These are phyloP conservation scores for Chaetophractus vellerosus DNA, from an alignment of 2,797 vertebrate genomes.

Conservation along the genomic window DNA sequence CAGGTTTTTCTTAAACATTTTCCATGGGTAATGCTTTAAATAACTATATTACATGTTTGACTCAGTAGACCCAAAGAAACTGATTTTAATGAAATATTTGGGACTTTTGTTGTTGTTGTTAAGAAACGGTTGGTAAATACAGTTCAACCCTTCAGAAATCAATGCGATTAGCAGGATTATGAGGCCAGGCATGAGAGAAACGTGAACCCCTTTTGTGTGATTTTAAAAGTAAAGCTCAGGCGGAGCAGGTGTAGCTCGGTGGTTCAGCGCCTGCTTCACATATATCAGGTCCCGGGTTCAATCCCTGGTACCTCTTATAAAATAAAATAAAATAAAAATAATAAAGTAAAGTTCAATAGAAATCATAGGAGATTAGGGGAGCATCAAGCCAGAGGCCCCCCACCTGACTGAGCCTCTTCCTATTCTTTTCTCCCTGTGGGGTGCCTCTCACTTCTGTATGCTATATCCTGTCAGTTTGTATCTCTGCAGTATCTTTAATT, in stretches of 20 bases:
- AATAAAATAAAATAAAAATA: no score
- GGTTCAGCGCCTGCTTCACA: no score
- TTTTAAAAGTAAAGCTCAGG: not conserved
- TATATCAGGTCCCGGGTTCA: no score
- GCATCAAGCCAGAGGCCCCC: not conserved
- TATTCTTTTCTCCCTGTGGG: not conserved
- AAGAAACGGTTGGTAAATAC: constrained; percentile 39
- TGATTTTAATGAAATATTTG: constrained; percentile 78
- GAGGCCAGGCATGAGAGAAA: not conserved
- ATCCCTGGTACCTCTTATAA: no score
- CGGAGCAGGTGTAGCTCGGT: no score
- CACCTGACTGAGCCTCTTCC: not conserved
- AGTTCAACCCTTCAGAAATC: constrained; percentile 50
- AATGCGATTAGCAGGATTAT: constrained; percentile 3
- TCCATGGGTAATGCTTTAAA: constrained; percentile 84
- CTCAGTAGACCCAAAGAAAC: constrained; percentile 77
- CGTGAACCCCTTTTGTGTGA: not conserved
- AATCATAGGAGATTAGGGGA: not conserved
- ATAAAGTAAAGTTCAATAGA: not conserved
- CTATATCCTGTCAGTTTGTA: no score
- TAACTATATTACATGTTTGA: constrained; percentile 77
- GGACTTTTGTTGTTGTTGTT: constrained; percentile 11
- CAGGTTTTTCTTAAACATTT: constrained; percentile 86
- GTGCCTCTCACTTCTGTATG: no score
- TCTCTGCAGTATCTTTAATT: no score